Percentiles rank a stretch among this genome's conserved stretches.
Evolutionary conservation across 2,113 vertebrate species (phyloP).

Genomic region (Pelusios castaneus): DNA sequence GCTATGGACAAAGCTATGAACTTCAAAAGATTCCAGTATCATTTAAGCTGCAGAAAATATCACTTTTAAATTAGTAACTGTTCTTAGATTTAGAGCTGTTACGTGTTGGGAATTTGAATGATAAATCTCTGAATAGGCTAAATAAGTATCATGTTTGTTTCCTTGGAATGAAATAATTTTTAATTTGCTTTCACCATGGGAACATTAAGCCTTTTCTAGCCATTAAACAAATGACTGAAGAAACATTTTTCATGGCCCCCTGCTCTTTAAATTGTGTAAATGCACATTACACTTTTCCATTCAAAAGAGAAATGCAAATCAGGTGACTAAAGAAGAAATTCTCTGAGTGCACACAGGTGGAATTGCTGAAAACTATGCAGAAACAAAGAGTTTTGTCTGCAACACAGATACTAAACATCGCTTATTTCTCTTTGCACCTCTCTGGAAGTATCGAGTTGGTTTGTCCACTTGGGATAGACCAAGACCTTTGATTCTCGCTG

Average conservation of each 20-base stretch:
- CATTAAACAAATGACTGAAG: not conserved
- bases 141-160: not conserved
- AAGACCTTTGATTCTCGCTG: not conserved
- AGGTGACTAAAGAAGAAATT: not conserved
- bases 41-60: conserved; percentile 36
- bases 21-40: conserved; percentile 22
- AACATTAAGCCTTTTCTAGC: not conserved
- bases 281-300: not conserved
- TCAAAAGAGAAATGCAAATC: not conserved
- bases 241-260: not conserved
- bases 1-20: not conserved
- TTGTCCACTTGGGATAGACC: not conserved
- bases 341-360: fast-evolving
- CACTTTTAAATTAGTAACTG: conserved; percentile 28
- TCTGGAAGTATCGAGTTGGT: not conserved
- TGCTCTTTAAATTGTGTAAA: not conserved
- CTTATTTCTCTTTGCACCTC: not conserved
- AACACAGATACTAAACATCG: not conserved
- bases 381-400: not conserved
- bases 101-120: not conserved
- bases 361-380: not conserved
- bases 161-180: not conserved
- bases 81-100: conserved; percentile 13
- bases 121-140: not conserved
- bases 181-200: not conserved